These are phyloP conservation scores for Notothenia coriiceps DNA, from an alignment of 2,113 vertebrate genomes.

Conservation along the genomic window DNA sequence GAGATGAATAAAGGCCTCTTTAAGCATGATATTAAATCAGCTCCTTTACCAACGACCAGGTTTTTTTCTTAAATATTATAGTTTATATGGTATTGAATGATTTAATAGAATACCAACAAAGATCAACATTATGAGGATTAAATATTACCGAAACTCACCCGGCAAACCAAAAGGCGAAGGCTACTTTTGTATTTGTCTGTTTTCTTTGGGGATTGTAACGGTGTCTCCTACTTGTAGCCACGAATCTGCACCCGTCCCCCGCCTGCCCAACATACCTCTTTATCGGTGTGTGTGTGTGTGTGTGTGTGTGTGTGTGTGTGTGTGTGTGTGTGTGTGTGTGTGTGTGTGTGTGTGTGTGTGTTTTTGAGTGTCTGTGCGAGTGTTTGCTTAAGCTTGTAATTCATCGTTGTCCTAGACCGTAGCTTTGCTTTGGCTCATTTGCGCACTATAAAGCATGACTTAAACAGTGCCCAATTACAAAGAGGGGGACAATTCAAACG, in stretches of 20 bases:
- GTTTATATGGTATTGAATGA: not conserved
- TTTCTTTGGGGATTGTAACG: not conserved
- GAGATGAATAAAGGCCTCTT: conserved; percentile 40
- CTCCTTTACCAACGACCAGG: not conserved
- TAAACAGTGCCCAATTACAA: conserved; percentile 7
- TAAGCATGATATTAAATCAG: conserved; percentile 52
- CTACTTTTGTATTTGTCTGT: not conserved
- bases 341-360: not conserved
- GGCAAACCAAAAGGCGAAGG: not conserved
- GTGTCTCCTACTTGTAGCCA: conserved; percentile 37
- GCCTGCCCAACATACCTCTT: conserved; percentile 52
- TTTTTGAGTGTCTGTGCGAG: not conserved
- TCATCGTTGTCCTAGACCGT: conserved; percentile 45
- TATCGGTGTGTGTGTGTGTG: conserved; percentile 2
- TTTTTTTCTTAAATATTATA: not conserved
- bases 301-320: no score
- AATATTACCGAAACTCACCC: not conserved
- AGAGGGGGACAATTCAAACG: conserved; percentile 5
- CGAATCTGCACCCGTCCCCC: conserved; percentile 15
- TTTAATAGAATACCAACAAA: not conserved
- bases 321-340: no score
- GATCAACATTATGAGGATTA: not conserved
- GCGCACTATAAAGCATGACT: conserved; percentile 6
- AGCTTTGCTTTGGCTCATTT: conserved; percentile 51
- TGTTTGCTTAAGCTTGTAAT: conserved; percentile 72